A percentile compares a stretch with the other conserved stretches of the same genome.
These are phyloP conservation scores for Homarus americanus DNA, from an alignment of 1,140 invertebrate species.

Conservation along the genomic window DNA sequence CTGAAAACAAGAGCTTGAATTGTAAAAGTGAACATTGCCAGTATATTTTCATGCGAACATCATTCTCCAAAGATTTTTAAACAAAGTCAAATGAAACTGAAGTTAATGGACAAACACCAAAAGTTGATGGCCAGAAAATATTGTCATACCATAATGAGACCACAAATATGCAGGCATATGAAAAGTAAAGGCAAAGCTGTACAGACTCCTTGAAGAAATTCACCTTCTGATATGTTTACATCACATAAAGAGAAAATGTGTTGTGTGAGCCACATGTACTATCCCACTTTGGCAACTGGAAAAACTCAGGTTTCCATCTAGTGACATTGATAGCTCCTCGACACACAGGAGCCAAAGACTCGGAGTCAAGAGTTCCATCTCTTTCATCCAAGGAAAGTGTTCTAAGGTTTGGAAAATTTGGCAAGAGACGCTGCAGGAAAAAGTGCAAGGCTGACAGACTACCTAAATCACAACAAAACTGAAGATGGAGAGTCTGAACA, in stretches of 20 bases:
- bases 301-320: constrained; percentile 32
- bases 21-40: no score
- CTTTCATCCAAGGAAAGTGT: constrained; percentile 15
- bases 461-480: constrained; percentile 9
- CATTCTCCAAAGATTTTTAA: no score
- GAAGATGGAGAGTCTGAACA: constrained; percentile 15
- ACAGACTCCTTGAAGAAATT: not conserved
- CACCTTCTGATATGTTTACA: constrained; percentile 35
- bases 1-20: no score
- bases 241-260: constrained; percentile 19
- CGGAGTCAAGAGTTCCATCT: not conserved
- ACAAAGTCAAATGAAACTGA: not conserved
- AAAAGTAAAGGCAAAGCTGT: no score
- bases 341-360: not conserved
- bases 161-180: no score
- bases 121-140: not conserved
- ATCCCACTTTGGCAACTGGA: constrained; percentile 37
- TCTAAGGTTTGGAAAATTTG: constrained; percentile 29
- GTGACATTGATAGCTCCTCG: constrained; percentile 18
- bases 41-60: no score
- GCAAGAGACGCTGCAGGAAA: constrained; percentile 1
- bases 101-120: no score
- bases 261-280: constrained; percentile 15
- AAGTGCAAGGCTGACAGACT: not conserved
- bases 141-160: no score